Base-by-base conservation (phyloP, 2,113 vertebrate genomes). In the Chaetodon trifascialis region DNA sequence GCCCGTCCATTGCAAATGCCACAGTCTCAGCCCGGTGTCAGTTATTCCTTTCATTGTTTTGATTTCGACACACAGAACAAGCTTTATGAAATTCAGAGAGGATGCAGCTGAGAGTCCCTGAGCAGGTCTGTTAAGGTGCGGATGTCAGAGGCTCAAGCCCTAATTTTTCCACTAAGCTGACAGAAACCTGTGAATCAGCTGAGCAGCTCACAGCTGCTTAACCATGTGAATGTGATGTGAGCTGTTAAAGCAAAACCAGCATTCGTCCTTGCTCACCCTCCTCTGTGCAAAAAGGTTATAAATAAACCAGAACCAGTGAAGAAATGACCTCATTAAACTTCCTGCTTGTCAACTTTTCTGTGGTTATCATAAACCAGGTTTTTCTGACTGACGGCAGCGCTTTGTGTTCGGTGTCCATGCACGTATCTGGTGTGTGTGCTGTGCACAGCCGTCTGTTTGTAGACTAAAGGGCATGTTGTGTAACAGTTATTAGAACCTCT, bases 1-100 rank as follows among this genome's bases (percentile, higher is more conserved):
- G 52, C 66, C 42, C 23, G 38, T 66, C 60, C 70, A 16, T 64
- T n/a, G 52, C 30, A 90, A 87, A 89, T 76, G 83, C 68, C 82
- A 79, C 74, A 64, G 51, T 23, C 47, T 58, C 73, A 30, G 55
- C 38, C 58, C 21, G 11, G 54, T 49, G 44, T 70, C 44, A 44
- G 7, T 46, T 54, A 23, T 55, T 36, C 30, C 16, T 52, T 36
- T 17, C 44, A 40, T 62, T 71, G n/a, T 30, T 64, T 76, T 67
- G 60, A 52, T 56, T 76, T 76, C 34, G 40, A 23, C 64, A 16
- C 38, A 70, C 17, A 54, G 66, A 87, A 83, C 69, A 14, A 78
- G 86, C 59, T 56, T 36, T 34, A 16, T 0, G 3, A 56, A 79
- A 79, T 42, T 54, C 70, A 73, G 15, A n/a, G 60, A 8, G 52